Percentiles rank a stretch among this genome's conserved stretches.
Conservation (phyloP, 2,797 vertebrate genomes). For the Galago senegalensis region DNA sequence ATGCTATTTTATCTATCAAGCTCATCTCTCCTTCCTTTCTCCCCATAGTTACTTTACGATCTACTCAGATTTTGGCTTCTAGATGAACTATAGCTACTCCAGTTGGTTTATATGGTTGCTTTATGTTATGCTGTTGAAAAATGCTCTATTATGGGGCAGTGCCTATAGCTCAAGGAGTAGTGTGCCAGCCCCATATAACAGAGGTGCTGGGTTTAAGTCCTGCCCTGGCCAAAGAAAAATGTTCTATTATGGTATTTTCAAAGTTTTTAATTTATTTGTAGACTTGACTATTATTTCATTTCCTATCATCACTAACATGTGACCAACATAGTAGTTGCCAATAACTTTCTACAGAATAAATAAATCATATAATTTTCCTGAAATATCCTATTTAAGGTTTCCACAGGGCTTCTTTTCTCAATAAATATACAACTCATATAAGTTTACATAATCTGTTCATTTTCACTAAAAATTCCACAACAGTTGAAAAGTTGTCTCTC, state of each 20-base stretch:
- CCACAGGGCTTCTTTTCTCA: not conserved
- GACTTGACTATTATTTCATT: not conserved
- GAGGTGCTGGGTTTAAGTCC: too few species aligned
- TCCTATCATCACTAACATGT: not conserved
- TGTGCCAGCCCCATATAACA: too few species aligned
- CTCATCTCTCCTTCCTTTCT: not conserved
- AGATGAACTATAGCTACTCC: not conserved
- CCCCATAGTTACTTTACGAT: not conserved
- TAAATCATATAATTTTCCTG: not conserved
- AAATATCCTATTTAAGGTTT: not conserved
- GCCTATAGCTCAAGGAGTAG: too few species aligned
- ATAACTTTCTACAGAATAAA: not conserved
- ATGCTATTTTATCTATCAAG: not conserved
- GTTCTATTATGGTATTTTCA: not conserved
- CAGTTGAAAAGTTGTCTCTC: not conserved
- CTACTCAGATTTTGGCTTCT: not conserved
- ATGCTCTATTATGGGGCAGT: not conserved
- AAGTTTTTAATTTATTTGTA: not conserved
- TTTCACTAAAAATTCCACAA: not conserved
- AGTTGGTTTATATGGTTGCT: not conserved
- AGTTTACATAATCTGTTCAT: not conserved
- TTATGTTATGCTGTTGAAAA: not conserved
- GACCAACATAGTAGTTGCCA: not conserved
- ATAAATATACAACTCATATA: not conserved
- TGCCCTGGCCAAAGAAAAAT: not conserved